Base-by-base conservation (phyloP, 2,113 vertebrate genomes). In the Sigmodon hispidus region DNA sequence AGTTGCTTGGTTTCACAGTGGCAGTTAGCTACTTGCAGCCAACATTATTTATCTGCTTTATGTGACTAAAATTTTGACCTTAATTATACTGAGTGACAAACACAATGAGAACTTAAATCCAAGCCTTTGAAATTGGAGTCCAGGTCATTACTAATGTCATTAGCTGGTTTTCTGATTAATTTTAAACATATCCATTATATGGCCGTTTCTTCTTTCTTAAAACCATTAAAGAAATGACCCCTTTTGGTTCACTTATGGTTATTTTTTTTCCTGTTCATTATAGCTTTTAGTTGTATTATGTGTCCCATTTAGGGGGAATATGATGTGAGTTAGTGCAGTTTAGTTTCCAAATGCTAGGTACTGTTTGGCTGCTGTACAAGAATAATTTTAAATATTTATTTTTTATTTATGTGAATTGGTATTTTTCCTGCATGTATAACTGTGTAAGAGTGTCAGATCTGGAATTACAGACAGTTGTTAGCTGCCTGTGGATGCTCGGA, bases 21-120 rank as follows among this genome's bases (percentile, higher is more conserved):
- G 76, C 45, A 26, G 5, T 52, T 83, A 83, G 84, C 48, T 50
- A 55, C 9, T 16, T 52, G 31, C 26, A 55, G 31, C 70, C 67
- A 92, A 2, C 1, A 21, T 50, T 29, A 93, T 95, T 94, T 76
- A 65, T 84, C 57, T 90, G n/a, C n/a, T 90, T 45, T 26, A 34
- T 77, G 21, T 57, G 81, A 92, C 76, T 79, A 76, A 84, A 89
- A 92, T 26, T 76, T 67, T 94, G 89, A 76, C 29, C 40, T 70
- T 76, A 86, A 86, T 95, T 95, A 86, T 45, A 85, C 55, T 55
- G 34, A 95, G 55, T 77, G 63, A 67, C 72, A 95, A 45, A 40
- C 67, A 89, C 15, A 77, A 16, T 59, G 50, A 92, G 85, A 90
- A 7, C 22, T 76, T 26, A 36, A 91, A 48, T 72, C 52, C 29